phyloP scores from a whole-genome alignment of 1,140 invertebrate genomes.

The Sminthurinus signatus region DNA sequence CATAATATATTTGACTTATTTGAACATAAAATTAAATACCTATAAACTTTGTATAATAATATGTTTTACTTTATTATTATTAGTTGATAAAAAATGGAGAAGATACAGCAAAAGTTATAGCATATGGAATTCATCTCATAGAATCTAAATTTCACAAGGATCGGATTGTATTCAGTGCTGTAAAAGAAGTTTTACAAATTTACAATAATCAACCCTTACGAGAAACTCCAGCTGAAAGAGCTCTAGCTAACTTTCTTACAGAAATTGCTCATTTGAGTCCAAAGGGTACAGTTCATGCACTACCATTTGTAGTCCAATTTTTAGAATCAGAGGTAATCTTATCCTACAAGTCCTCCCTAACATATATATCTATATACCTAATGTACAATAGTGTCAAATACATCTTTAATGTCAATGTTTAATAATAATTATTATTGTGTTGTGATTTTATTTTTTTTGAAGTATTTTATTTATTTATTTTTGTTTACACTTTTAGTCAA shows the following conservation, averaged over 20 bases:
- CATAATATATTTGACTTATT: too few relatives aligned
- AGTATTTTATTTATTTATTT: too few relatives aligned
- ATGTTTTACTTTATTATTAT: background rate
- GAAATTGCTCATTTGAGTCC: background rate
- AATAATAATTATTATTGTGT: too few relatives aligned
- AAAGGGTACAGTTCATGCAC: background rate
- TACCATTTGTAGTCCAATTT: slow-evolving; percentile 13
- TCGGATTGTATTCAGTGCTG: background rate
- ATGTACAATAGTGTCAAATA: too few relatives aligned
- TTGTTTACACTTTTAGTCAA: too few relatives aligned
- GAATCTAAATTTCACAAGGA: background rate
- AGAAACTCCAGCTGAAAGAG: slow-evolving; percentile 7
- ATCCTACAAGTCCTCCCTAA: too few relatives aligned
- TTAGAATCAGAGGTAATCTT: slow-evolving; percentile 11
- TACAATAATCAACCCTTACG: background rate
- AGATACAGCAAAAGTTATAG: slow-evolving; percentile 11
- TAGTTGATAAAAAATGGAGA: slow-evolving; percentile 1
- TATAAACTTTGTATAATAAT: too few relatives aligned
- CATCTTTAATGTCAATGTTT: too few relatives aligned
- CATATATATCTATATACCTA: too few relatives aligned
- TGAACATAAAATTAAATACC: background rate
- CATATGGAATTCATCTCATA: background rate
- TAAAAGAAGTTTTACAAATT: background rate
- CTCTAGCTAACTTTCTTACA: background rate
- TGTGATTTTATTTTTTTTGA: too few relatives aligned